Conservation (phyloP, 2,797 vertebrate genomes). For the Choloepus didactylus region DNA sequence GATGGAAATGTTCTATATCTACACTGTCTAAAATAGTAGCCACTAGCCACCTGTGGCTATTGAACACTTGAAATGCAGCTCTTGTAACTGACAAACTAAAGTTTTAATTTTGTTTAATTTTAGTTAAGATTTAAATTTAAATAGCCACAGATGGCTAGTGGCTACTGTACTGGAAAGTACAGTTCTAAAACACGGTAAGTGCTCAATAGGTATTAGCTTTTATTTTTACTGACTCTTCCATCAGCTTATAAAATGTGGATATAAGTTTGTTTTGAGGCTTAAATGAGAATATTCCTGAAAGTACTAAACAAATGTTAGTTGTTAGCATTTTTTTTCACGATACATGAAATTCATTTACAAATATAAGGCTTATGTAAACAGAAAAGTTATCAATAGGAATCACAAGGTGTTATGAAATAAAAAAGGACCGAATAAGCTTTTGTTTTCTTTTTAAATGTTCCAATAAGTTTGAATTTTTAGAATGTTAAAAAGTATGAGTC, state of each 20-base stretch:
- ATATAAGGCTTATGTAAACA: neutral
- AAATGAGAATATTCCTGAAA: constrained; percentile 4
- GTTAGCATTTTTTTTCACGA: constrained; percentile 4
- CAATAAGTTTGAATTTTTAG: constrained; percentile 37
- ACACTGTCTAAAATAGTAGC: neutral
- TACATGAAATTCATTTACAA: constrained; percentile 7
- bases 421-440: constrained; percentile 2
- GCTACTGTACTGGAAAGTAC: neutral
- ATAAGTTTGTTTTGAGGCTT: constrained; percentile 30
- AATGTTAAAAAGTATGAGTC: neutral
- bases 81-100: neutral
- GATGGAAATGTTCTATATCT: neutral
- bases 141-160: neutral
- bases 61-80: neutral
- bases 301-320: neutral
- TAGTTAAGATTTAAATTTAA: constrained; percentile 28
- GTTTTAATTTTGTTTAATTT: constrained; percentile 46
- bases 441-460: constrained; percentile 49
- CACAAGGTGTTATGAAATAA: neutral
- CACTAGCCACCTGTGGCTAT: neutral
- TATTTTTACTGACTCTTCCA: neutral
- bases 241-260: neutral
- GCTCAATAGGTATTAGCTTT: constrained; percentile 32
- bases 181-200: neutral
- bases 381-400: constrained; percentile 45